These are phyloP conservation scores for Cephonodes hylas DNA, from an alignment of 2,888 invertebrate species.

Conservation along the genomic window DNA sequence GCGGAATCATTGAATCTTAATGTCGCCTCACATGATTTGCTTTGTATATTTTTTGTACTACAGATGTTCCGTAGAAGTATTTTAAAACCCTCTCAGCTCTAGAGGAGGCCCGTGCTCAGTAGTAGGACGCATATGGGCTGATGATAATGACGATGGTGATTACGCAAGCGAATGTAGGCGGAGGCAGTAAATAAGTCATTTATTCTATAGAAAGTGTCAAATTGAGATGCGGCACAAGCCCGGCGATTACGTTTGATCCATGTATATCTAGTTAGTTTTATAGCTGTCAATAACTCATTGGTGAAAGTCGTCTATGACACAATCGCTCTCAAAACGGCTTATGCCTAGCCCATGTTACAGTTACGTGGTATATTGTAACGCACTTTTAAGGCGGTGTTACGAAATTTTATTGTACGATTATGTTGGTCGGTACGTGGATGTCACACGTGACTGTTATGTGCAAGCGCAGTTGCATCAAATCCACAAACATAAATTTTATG, in stretches of 20 bases:
- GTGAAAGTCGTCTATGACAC: conserved; percentile 8
- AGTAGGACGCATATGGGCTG: no score
- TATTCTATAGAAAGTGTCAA: not conserved
- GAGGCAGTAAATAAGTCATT: not conserved
- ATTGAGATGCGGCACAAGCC: not conserved
- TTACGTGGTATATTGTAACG: conserved; percentile 23
- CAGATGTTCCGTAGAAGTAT: not conserved
- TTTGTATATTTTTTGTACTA: not conserved
- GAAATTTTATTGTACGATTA: not conserved
- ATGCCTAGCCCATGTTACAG: not conserved
- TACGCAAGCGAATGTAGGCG: not conserved
- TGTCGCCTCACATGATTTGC: not conserved
- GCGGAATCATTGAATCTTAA: not conserved
- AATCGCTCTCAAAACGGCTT: not conserved
- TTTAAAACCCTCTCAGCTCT: no score
- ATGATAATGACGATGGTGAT: no score
- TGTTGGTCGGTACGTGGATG: not conserved
- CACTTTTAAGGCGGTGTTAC: conserved; percentile 11
- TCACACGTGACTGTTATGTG: not conserved
- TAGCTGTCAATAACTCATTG: not conserved
- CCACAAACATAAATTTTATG: no score
- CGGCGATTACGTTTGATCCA: not conserved
- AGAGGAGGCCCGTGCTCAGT: no score
- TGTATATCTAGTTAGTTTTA: not conserved
- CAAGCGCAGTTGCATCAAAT: no score